Conservation (phyloP, 2,113 vertebrate genomes). For the Nothoprocta perdicaria region DNA sequence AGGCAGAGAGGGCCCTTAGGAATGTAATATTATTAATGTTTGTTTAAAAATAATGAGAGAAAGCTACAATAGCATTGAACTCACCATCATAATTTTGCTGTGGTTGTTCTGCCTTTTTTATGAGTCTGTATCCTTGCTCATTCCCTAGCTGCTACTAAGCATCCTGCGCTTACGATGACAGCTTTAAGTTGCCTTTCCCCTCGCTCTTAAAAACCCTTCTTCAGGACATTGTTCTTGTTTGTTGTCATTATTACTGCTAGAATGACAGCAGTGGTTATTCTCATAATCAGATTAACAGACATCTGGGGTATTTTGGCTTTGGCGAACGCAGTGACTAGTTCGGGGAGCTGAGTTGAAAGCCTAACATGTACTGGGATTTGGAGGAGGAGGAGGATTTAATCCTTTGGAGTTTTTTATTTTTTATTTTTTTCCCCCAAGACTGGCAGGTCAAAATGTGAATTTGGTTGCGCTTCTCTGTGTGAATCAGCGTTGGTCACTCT, state of each 20-base stretch:
- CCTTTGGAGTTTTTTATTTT: too few species aligned
- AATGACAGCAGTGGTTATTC: not conserved
- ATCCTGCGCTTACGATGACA: not conserved
- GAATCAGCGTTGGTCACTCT: not conserved
- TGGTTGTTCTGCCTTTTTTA: not conserved
- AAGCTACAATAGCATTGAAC: not conserved
- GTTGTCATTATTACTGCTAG: not conserved
- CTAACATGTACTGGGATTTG: not conserved
- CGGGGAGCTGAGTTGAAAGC: not conserved
- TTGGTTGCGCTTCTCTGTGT: not conserved
- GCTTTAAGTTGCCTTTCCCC: not conserved
- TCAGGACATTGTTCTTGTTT: not conserved
- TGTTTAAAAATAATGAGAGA: not conserved
- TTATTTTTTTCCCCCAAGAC: not conserved
- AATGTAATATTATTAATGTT: not conserved
- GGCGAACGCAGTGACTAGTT: not conserved
- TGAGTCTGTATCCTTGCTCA: not conserved
- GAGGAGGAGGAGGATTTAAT: not conserved
- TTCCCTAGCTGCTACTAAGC: not conserved
- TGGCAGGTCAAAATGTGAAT: not conserved
- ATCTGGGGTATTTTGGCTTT: not conserved
- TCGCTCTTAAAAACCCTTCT: not conserved
- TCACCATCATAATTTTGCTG: not conserved
- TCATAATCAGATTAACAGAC: not conserved
- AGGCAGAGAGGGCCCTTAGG: not conserved